Conservation (phyloP, 2,888 invertebrate species). For the Megalurothrips usitatus region DNA sequence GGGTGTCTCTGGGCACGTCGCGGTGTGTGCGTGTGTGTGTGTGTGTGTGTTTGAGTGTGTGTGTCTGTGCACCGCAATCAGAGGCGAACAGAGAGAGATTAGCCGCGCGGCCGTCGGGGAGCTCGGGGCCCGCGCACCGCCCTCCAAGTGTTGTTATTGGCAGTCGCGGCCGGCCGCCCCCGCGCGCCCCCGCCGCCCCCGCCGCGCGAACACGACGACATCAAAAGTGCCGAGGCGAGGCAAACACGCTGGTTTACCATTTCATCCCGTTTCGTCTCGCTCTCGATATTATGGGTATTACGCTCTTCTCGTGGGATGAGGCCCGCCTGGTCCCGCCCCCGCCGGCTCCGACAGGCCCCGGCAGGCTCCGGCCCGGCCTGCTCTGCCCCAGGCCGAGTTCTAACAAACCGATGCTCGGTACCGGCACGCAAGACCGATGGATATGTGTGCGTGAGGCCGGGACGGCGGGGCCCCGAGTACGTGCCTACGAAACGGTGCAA, state of each 20-base stretch:
- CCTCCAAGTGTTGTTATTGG: too few relatives aligned
- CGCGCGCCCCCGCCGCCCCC: not conserved
- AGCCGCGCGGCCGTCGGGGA: not conserved
- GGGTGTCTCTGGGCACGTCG: too few relatives aligned
- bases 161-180: not conserved
- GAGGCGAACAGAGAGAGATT: not conserved
- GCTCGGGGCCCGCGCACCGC: not conserved
- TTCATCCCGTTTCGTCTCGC: slow-evolving; percentile 14
- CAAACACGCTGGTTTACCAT: slow-evolving; percentile 25
- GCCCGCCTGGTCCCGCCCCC: not conserved
- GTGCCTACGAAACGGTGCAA: slow-evolving; percentile 12
- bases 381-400: slow-evolving; percentile 15
- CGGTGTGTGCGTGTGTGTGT: not conserved
- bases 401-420: slow-evolving; percentile 22
- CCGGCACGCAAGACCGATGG: not conserved
- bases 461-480: not conserved
- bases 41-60: not conserved
- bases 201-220: not conserved
- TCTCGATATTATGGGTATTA: slow-evolving; percentile 22
- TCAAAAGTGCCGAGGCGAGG: slow-evolving; percentile 1
- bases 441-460: not conserved
- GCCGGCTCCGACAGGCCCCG: not conserved
- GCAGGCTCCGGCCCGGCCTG: not conserved
- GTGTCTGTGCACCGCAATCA: not conserved
- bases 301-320: not conserved